Base-by-base conservation (phyloP, 2,888 invertebrate species). In the Chalcis sispes region DNA sequence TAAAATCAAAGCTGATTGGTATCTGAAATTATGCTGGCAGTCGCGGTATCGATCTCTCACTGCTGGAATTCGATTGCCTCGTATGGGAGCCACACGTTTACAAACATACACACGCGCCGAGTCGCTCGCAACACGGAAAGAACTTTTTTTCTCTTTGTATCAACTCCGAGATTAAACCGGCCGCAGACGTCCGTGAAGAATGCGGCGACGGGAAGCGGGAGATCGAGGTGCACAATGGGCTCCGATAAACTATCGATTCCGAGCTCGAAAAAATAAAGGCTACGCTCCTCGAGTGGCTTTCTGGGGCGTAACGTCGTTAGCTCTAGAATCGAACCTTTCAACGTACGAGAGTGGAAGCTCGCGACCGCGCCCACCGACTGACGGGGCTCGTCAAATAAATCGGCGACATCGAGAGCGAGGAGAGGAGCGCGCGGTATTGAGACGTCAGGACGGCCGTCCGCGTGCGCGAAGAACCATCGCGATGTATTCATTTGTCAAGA, bases 321-420 rank as follows among this genome's bases (percentile, higher is more conserved):
- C 25, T 29, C 62, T 61, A 40, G 50, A 7, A 48, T 58, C 65
- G 64, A 62, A 62, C 15, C 50, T 23, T 15, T 32, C 46, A 15
- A 18, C 13, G 27, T 27, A n/a, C n/a, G 32, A 20, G n/a, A 56
- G 52, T 15, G 18, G 40, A 20, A 46, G 27, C 1, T 29, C n/a
- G 29, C 64, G 42, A 48, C 56, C 61, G 72, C 66, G 29, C 71
- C 71, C 71, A 56, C 1, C 7, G 18, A 46, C 2, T 10, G 10
- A 62, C 77, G 74, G 75, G 69, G 71, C 83, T 83, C 85, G 83
- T 86, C 84, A 87, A 87, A 87, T 86, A 87, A 87, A 88, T 88
- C 84, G 87, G 85, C 84, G 85, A 86, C 87, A 87, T 85, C 82
- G 82, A 80, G 85, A 2, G 23, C 85, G 86, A 83, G 84, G 84